Evolutionary conservation across 2,888 invertebrate species (phyloP).

Genomic region (Odontocolon sp.): DNA sequence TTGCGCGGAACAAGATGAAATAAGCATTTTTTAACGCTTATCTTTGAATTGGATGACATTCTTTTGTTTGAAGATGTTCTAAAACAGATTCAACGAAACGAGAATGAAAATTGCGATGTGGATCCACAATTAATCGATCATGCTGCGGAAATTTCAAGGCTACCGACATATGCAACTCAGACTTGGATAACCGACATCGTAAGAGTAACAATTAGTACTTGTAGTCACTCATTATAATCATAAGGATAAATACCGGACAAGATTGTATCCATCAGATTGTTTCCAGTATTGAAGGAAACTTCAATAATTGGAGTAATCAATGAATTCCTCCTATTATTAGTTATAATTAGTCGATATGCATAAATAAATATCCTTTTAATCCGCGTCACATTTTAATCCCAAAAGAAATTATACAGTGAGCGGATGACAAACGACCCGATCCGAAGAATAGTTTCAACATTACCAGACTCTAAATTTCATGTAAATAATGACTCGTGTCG

Average conservation of each 20-base stretch:
- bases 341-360: too few species aligned
- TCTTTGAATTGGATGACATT: background rate
- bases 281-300: too few species aligned
- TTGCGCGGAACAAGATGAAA: background rate
- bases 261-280: too few species aligned
- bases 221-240: background rate
- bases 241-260: background rate
- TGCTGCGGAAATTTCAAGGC: conserved; percentile 38
- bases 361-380: too few species aligned
- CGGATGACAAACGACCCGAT: too few species aligned
- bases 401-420: too few species aligned
- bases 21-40: background rate
- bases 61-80: background rate
- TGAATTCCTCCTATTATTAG: too few species aligned
- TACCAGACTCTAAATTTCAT: too few species aligned
- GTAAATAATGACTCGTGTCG: too few species aligned
- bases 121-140: conserved; percentile 37
- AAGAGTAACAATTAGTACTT: background rate
- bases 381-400: too few species aligned
- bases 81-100: background rate
- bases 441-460: too few species aligned
- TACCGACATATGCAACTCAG: conserved; percentile 33
- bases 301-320: too few species aligned
- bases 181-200: background rate
- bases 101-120: conserved; percentile 11